Conservation (phyloP, 2,113 vertebrate genomes). For the Desmodus rotundus region DNA sequence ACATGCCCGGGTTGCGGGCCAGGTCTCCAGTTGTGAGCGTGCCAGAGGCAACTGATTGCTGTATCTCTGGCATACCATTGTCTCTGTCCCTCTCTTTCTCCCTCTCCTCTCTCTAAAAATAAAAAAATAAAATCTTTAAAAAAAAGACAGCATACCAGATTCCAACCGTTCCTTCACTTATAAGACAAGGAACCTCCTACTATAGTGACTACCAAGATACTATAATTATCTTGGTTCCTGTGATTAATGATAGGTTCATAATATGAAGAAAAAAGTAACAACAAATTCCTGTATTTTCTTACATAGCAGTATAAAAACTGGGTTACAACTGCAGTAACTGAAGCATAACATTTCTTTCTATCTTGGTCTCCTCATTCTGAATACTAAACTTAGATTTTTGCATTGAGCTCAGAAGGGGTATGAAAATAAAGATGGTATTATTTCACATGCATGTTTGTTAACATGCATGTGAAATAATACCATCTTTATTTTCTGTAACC, state of each 20-base stretch:
- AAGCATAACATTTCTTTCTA: neutral
- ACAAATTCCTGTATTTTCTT: constrained; percentile 29
- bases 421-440: too few relatives aligned
- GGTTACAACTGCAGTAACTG: neutral
- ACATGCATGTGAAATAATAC: neutral
- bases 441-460: too few relatives aligned
- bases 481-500: neutral
- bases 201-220: neutral
- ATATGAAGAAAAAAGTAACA: constrained; percentile 51
- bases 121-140: too few relatives aligned
- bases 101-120: too few relatives aligned
- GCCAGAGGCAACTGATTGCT: too few relatives aligned
- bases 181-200: neutral
- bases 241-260: constrained; percentile 32
- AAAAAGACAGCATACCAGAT: neutral
- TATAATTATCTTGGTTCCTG: neutral
- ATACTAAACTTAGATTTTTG: neutral
- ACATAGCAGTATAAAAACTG: neutral
- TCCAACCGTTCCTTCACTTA: neutral
- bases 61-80: too few relatives aligned
- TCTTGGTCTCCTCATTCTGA: neutral
- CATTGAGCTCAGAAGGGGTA: constrained; percentile 40
- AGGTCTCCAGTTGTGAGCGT: too few relatives aligned
- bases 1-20: too few relatives aligned
- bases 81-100: too few relatives aligned